Base-by-base conservation (phyloP, 1,140 invertebrate species). In the Campoletis sonorensis region DNA sequence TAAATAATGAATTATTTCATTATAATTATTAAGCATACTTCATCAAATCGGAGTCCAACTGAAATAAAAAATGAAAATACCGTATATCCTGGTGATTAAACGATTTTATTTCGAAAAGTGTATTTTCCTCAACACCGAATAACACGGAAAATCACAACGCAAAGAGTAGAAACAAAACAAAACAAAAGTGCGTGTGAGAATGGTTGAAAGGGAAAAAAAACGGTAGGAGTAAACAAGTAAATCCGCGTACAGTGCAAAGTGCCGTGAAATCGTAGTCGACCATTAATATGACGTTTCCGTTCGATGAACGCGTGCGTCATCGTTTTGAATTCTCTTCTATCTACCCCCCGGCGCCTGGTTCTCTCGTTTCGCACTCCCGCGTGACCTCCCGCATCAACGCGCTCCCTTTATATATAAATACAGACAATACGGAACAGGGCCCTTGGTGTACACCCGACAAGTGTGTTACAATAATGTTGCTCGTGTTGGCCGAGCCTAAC, bases 401-500 rank as follows among this genome's bases (percentile, higher is more conserved):
- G 13, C 23, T 27, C 61, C 61, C 61, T 33, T 33, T 18, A 70
- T 33, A 70, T 33, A 70, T 18, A 33, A 15, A n/a, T 33, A 70
- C 27, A 70, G 1, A 70, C 67, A 70, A 13, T 33, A 13, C n/a
- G 10, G 89, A n/a, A n/a, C 90, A 89, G 88, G 11, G n/a, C 21
- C 67, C 21, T 70, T n/a, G 8, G n/a, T n/a, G n/a, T 30, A 27
- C 30, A 33, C 33, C 88, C 88, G 86, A 87, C 85, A 89, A 88
- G 85, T 82, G 87, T 88, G 89, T 87, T 88, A 91, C 89, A 90
- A 91, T 90, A 90, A 90, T 90, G 87, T 88, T 86, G 84, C 83
- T 79, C 82, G 72, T 82, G 84, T 85, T 61, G 61, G n/a, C 61
- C 21, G 15, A 45, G 67, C 67, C 67, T 18, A 27, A 70, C 67